These are phyloP conservation scores for Lophotis ruficrista DNA, from an alignment of 2,113 vertebrate genomes.

Conservation along the genomic window DNA sequence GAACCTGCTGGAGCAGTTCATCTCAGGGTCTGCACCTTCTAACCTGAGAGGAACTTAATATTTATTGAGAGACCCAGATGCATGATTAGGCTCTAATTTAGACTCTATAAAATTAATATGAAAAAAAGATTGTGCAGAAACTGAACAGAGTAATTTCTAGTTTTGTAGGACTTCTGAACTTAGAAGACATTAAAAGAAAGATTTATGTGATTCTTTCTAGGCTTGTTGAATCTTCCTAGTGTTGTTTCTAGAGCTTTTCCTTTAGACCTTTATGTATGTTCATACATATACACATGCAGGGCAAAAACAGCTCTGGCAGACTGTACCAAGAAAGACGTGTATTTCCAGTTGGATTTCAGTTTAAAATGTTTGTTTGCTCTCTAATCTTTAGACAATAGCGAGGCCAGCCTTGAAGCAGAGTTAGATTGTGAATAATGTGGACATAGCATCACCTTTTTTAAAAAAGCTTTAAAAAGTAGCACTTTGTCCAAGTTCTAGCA, in stretches of 20 bases:
- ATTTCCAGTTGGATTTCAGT: neutral
- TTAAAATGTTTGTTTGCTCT: neutral
- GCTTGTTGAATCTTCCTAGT: neutral
- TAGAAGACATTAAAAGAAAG: neutral
- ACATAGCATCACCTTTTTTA: neutral
- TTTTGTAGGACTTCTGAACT: neutral
- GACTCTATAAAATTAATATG: neutral
- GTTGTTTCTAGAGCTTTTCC: neutral
- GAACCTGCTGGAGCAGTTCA: neutral
- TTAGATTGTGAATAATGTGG: neutral
- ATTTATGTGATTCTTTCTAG: neutral
- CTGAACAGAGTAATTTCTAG: rapidly evolving
- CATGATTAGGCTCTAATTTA: neutral
- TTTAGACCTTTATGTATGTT: neutral
- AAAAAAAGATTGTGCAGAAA: neutral
- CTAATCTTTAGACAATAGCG: neutral
- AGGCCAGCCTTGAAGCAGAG: neutral
- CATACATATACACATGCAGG: neutral
- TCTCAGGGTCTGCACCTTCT: neutral
- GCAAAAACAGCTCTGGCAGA: neutral
- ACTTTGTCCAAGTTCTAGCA: neutral
- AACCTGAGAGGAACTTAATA: neutral
- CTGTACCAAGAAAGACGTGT: neutral
- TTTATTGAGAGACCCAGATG: neutral
- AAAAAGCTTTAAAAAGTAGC: too few species aligned